These are phyloP conservation scores for Scelioninae gen. 2 DNA, from an alignment of 2,888 invertebrate genomes.

Conservation along the genomic window DNA sequence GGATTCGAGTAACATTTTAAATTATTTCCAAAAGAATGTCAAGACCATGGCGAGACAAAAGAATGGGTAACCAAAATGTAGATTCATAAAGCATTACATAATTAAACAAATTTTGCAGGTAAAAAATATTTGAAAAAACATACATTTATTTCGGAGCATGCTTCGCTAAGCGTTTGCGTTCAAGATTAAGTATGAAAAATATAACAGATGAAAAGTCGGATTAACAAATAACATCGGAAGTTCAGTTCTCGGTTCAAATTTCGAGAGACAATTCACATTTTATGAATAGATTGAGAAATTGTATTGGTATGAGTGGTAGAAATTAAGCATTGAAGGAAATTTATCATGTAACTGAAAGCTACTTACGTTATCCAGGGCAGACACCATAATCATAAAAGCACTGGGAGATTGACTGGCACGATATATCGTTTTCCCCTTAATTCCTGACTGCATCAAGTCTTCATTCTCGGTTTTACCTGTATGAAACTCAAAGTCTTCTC, in stretches of 20 bases:
- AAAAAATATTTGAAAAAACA: no score
- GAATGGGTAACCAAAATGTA: constrained; percentile 21
- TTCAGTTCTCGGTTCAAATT: constrained; percentile 12
- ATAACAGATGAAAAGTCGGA: constrained; percentile 12
- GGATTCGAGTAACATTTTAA: constrained; percentile 41
- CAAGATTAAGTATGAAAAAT: constrained; percentile 27
- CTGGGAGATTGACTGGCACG: constrained; percentile 91
- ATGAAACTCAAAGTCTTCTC: constrained; percentile 84
- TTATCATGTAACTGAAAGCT: not conserved
- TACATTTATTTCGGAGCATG: not conserved
- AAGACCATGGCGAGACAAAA: not conserved
- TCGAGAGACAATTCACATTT: constrained; percentile 10
- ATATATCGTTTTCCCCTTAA: constrained; percentile 81
- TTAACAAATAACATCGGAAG: constrained; percentile 8
- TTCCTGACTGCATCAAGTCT: constrained; percentile 87
- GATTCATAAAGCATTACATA: constrained; percentile 7
- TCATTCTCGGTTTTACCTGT: constrained; percentile 86
- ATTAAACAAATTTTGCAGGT: constrained; percentile 11
- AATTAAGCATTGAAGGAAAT: no score
- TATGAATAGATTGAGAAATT: constrained; percentile 6
- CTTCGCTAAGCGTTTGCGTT: not conserved
- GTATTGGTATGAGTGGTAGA: no score
- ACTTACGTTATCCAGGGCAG: constrained; percentile 85
- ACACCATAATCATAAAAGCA: constrained; percentile 89
- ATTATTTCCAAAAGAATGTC: constrained; percentile 11